phyloP scores from a whole-genome alignment of 2,113 vertebrate genomes.

The Malurus alboscapulatus region DNA sequence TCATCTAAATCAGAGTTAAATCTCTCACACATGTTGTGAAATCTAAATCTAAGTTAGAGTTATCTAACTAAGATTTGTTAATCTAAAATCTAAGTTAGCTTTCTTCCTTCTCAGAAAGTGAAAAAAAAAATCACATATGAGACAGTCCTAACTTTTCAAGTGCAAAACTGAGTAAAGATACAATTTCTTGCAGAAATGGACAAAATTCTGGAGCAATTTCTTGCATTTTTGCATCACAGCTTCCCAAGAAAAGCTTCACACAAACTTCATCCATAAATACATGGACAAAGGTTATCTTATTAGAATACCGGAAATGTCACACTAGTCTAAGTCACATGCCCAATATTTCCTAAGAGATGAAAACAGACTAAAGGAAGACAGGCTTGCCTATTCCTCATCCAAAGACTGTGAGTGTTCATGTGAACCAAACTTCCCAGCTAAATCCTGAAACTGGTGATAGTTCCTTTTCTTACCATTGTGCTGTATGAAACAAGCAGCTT shows the following conservation, averaged over 20 bases:
- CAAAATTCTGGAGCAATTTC: background rate
- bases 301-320: background rate
- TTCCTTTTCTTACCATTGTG: background rate
- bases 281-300: background rate
- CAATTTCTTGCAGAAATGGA: background rate
- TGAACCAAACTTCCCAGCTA: background rate
- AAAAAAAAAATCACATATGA: background rate
- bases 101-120: background rate
- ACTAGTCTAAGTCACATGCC: background rate
- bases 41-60: background rate
- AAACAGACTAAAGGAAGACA: background rate
- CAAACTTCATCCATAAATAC: background rate
- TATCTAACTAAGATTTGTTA: too few relatives aligned
- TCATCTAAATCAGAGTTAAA: background rate
- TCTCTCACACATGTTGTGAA: background rate
- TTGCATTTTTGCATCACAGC: background rate
- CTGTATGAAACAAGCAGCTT: background rate
- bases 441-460: background rate
- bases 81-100: background rate
- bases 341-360: background rate
- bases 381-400: background rate
- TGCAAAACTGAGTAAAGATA: background rate
- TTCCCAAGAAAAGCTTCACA: background rate
- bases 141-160: background rate
- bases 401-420: background rate